Base-by-base conservation (phyloP, 2,888 invertebrate genomes). In the Zaprionus bogoriensis region DNA sequence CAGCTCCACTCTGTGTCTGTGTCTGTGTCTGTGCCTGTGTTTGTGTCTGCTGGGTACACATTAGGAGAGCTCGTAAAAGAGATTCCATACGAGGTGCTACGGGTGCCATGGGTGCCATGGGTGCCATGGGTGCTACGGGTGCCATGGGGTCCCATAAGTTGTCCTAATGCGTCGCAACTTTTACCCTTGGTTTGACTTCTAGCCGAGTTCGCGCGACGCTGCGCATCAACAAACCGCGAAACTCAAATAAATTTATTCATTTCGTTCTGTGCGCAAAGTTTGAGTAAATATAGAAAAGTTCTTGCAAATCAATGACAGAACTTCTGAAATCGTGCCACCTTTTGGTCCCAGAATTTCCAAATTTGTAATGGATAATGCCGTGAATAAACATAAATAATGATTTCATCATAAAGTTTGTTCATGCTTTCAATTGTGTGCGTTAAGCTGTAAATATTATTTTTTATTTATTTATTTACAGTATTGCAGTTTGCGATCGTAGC, bases 121-220 rank as follows among this genome's bases (percentile, higher is more conserved):
- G n/a, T n/a, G n/a, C n/a, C n/a, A n/a, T n/a, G n/a, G n/a, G n/a
- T n/a, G n/a, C n/a, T n/a, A n/a, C n/a, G n/a, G n/a, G n/a, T n/a
- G n/a, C 7, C 17, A 36, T 36, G 5, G 19, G 25, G 20, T 38
- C 7, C 14, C 30, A 23, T 50, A 39, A 32, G 19, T 20, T 50
- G 20, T 14, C 17, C 10, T 9, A 48, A 53, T 41, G 25, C 17
- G 17, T 39, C 20, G 28, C n/a, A 57, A 39, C 39, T 39, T n/a
- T 70, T 70, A 66, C 39, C 69, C 73, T 72, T 66, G 48, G 36
- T 9, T 57, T 67, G 74, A 73, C 73, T 70, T 70, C n/a, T 58
- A 19, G 5, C 36, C 14, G 38, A 45, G 32, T 72, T 47, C 19
- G 39, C 30, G 38, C 20, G 32, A 17, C 32, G 32, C 32, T 36